Evolutionary conservation across 2,888 invertebrate species (phyloP).

Genomic region (Caenorhabditis zanzibari): DNA sequence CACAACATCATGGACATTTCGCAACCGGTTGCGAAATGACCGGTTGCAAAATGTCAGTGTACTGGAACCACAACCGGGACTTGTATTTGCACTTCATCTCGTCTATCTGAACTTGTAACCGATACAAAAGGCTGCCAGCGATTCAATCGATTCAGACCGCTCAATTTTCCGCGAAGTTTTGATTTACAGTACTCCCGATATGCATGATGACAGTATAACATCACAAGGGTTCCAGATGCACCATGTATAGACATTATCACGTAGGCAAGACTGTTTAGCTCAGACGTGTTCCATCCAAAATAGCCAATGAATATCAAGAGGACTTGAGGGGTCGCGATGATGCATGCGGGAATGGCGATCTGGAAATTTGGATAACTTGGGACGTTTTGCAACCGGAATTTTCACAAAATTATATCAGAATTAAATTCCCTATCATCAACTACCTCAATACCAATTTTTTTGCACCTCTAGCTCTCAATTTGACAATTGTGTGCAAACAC

Average conservation of each 20-base stretch:
- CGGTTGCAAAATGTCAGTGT: too few species aligned
- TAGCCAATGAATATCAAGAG: neutral
- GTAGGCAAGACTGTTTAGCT: constrained; percentile 7
- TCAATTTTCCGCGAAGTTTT: neutral
- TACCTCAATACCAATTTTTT: too few species aligned
- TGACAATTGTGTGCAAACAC: too few species aligned
- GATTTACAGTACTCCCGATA: constrained; percentile 6
- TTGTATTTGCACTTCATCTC: too few species aligned
- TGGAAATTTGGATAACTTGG: too few species aligned
- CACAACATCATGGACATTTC: too few species aligned
- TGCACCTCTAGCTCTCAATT: too few species aligned
- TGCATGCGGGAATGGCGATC: constrained; percentile 5
- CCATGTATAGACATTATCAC: constrained; percentile 5
- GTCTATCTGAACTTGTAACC: neutral
- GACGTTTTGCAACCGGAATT: too few species aligned
- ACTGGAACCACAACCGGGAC: neutral
- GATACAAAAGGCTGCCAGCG: neutral
- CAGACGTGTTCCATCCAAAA: neutral
- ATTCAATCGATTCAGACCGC: neutral
- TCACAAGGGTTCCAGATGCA: constrained; percentile 10
- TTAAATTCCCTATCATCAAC: too few species aligned
- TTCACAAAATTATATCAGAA: too few species aligned
- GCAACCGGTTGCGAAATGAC: too few species aligned
- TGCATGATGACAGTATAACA: constrained; percentile 11
- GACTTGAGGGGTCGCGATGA: constrained; percentile 1